A percentile compares a stretch with the other conserved stretches of the same genome.
These are phyloP conservation scores for Grantiella picta DNA, from an alignment of 2,113 vertebrate genomes.

Conservation along the genomic window DNA sequence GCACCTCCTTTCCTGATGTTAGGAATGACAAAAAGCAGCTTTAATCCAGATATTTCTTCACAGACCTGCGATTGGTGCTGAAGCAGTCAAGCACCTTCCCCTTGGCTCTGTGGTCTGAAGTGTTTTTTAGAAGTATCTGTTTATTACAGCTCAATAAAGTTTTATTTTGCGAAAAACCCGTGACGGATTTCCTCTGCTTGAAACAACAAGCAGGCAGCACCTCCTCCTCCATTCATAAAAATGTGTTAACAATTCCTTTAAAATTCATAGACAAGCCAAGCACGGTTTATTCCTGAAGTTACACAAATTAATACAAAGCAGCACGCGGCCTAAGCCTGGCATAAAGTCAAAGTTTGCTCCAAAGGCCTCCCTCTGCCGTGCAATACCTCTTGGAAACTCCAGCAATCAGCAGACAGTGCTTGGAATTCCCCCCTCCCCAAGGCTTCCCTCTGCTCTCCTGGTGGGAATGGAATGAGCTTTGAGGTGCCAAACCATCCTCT, in stretches of 20 bases:
- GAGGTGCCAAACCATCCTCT: too few relatives aligned
- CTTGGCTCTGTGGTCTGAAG: conserved; percentile 25
- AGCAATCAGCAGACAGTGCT: neutral
- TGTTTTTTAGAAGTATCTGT: conserved; percentile 55
- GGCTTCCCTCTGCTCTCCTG: neutral
- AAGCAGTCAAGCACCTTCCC: conserved; percentile 17
- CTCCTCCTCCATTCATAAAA: conserved; percentile 58
- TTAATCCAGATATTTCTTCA: neutral
- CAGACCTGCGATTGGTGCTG: neutral
- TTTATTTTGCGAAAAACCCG: conserved; percentile 41
- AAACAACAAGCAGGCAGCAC: conserved; percentile 51
- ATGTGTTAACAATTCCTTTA: conserved; percentile 66
- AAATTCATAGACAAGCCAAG: conserved; percentile 52
- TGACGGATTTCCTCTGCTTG: conserved; percentile 52
- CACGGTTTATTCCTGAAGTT: conserved; percentile 27
- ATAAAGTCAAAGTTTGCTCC: neutral
- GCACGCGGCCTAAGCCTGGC: conserved; percentile 26
- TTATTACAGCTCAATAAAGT: conserved; percentile 63
- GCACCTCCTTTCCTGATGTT: neutral
- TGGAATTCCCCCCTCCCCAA: neutral
- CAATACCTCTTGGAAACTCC: neutral
- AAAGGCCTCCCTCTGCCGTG: conserved; percentile 32
- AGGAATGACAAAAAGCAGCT: neutral
- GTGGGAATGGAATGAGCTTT: too few relatives aligned
- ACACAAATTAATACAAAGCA: conserved; percentile 57